Base-by-base conservation (phyloP, 2,113 vertebrate genomes). In the Oreotrochilus melanogaster region DNA sequence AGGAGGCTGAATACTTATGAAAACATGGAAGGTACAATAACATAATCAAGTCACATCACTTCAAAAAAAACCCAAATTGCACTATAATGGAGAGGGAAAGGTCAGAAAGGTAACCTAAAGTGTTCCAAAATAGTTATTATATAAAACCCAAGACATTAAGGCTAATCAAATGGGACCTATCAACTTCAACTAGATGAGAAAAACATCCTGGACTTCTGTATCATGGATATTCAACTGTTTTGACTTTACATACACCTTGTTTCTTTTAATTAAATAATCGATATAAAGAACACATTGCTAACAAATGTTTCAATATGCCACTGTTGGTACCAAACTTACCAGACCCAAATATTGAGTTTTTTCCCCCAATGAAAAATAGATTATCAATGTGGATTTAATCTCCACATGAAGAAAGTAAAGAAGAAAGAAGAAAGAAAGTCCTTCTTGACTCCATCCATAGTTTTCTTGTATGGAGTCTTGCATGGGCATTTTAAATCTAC, bases 271-370 rank as follows among this genome's bases (percentile, higher is more conserved):
- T 75, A 86, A 94, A 58, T 15, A 57, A 73, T 2, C 39, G 13
- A 45, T 71, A 18, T 4, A 78, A 70, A 54, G 25, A 87, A 58
- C 10, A 51, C 5, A 35, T 22, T 50, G 19, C 2, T 48, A 86
- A 45, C 25, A 69, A 65, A 35, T 17, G 16, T 71, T 93, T 81
- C 50, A 82, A 16, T 19, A 8, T 13, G 33, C 14, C 9, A 19
- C 27, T 73, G 69, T 25, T 60, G 42, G 31, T 43, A 82, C 8
- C 14, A 47, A 21, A 70, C 13, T 86, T 1, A 0, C 9, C 10
- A 70, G 28, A 57, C 3, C 6, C 23, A 62, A 72, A 25, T 4
- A 4, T 25, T 58, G 15, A 1, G 0, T 4, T 2, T 27, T 18
- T 53, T 1, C 8, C 28, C 24, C 21, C n/a, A n/a, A n/a, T 48